phyloP scores from a whole-genome alignment of 2,797 vertebrate genomes.

The Columba guinea region DNA sequence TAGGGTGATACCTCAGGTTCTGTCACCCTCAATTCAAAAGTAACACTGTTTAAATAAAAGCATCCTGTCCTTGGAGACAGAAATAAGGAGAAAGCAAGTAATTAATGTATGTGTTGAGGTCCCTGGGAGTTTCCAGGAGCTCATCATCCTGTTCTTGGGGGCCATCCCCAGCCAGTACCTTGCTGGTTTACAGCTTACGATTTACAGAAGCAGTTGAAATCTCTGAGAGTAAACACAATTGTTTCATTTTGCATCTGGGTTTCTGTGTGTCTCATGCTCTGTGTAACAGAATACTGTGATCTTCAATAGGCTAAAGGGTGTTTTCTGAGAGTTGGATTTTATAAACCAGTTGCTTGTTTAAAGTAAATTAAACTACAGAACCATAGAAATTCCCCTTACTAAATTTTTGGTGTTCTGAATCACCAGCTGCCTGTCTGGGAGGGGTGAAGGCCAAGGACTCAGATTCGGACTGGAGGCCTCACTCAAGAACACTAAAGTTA shows the following conservation, averaged over 20 bases:
- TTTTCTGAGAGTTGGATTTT: not conserved
- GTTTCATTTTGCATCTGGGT: not conserved
- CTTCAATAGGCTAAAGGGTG: not conserved
- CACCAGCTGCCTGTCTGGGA: not conserved
- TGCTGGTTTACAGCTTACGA: not conserved
- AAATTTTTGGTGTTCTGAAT: not conserved
- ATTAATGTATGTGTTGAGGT: not conserved
- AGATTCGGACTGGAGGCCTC: not conserved
- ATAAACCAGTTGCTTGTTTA: not conserved
- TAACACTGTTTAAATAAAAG: not conserved
- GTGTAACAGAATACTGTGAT: not conserved
- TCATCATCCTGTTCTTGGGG: not conserved
- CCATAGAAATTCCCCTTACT: not conserved
- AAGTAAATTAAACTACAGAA: not conserved
- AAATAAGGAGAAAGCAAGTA: not conserved
- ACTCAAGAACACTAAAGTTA: not conserved
- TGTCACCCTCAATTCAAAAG: not conserved
- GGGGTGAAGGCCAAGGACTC: not conserved
- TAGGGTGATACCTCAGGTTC: not conserved
- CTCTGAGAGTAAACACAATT: not conserved
- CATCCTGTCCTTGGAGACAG: not conserved
- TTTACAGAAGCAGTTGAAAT: not conserved
- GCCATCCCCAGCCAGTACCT: not conserved
- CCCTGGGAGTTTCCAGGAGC: not conserved
- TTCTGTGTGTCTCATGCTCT: not conserved